Conservation (phyloP, 1,140 invertebrate species). For the Brachionus calyciflorus region DNA sequence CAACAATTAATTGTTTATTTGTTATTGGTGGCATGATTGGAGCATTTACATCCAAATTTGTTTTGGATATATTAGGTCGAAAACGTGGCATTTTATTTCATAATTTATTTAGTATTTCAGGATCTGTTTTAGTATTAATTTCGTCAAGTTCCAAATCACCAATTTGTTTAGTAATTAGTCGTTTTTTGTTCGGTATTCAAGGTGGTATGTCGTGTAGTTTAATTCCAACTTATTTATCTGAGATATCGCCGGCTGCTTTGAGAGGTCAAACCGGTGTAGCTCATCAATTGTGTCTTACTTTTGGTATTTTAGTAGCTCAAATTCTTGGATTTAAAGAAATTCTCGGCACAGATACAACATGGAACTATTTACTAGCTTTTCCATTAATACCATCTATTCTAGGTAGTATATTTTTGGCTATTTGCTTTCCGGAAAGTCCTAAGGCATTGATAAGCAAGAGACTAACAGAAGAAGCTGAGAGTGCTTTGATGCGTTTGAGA, state of each 20-base stretch:
- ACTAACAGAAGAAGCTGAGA: neutral
- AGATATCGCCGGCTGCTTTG: conserved; percentile 88
- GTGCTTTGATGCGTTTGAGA: neutral
- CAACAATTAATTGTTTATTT: conserved; percentile 27
- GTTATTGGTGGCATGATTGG: conserved; percentile 60
- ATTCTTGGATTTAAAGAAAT: conserved; percentile 85
- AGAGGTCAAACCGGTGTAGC: conserved; percentile 75
- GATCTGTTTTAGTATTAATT: conserved; percentile 90
- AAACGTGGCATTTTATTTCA: conserved; percentile 64
- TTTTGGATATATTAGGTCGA: conserved; percentile 76
- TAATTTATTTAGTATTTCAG: conserved; percentile 93
- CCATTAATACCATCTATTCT: conserved; percentile 9
- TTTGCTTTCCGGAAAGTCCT: conserved; percentile 35
- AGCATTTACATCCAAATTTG: conserved; percentile 72
- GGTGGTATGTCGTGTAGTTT: conserved; percentile 77
- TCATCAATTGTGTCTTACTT: conserved; percentile 88
- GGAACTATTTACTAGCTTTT: conserved; percentile 32
- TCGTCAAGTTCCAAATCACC: conserved; percentile 50
- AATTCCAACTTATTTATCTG: conserved; percentile 95
- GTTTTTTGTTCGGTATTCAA: conserved; percentile 59
- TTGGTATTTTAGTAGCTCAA: conserved; percentile 80
- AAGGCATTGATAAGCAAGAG: conserved; percentile 31
- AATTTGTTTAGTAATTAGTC: neutral
- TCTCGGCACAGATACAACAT: conserved; percentile 65
- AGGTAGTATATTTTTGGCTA: neutral